A percentile compares a stretch with the other conserved stretches of the same genome.
Evolutionary conservation across 2,888 invertebrate species (phyloP).

Genomic region (Zygothrica quintamaculata): DNA sequence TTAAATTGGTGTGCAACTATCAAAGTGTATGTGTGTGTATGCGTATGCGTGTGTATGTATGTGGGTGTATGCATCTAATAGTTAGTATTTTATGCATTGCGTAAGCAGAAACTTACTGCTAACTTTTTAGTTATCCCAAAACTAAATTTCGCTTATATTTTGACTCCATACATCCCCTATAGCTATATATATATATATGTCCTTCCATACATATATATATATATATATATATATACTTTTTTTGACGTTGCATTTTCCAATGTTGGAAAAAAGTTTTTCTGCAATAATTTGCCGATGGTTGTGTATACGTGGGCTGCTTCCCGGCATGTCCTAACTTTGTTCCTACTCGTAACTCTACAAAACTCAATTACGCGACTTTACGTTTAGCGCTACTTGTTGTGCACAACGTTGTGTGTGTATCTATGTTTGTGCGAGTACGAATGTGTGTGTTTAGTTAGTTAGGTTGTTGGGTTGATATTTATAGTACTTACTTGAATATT

Average conservation of each 20-base stretch:
- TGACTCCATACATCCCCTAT: neutral
- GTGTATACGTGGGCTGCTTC: conserved; percentile 20
- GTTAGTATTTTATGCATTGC: conserved; percentile 42
- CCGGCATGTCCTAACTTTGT: conserved; percentile 52
- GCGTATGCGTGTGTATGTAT: conserved; percentile 1
- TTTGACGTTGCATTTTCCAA: conserved; percentile 44
- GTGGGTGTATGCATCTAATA: conserved; percentile 20
- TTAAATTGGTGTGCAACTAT: too few relatives aligned
- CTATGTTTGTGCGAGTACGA: conserved; percentile 2
- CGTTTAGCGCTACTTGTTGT: conserved; percentile 10
- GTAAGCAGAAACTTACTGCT: conserved; percentile 35
- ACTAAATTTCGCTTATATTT: conserved; percentile 8
- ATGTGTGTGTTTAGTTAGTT: conserved; percentile 2
- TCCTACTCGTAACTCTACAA: conserved; percentile 50
- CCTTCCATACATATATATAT: conserved; percentile 19
- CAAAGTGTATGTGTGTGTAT: neutral
- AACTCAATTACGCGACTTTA: conserved; percentile 71
- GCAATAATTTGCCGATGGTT: conserved; percentile 38
- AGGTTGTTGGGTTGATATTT: neutral
- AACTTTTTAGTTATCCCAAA: conserved; percentile 19
- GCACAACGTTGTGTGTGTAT: neutral
- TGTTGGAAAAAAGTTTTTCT: conserved; percentile 29
- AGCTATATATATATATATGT: conserved; percentile 56
- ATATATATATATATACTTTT: conserved; percentile 56
- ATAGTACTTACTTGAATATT: conserved; percentile 24